Evolutionary conservation across 2,113 vertebrate species (phyloP).

Genomic region (Ifrita kowaldi): DNA sequence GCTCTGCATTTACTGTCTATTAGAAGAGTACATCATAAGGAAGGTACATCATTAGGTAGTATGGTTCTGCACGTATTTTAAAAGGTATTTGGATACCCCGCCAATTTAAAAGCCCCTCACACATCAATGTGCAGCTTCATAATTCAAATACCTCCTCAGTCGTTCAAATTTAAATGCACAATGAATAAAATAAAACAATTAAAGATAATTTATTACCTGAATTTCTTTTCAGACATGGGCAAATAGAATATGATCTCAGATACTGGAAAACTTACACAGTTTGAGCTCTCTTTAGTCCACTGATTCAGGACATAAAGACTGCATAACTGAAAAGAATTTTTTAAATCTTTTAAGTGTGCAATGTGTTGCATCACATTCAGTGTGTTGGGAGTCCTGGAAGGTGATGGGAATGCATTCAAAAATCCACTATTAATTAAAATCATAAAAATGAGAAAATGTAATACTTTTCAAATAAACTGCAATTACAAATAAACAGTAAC

Average conservation of each 20-base stretch:
- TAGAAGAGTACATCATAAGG: neutral
- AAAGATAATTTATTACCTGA: neutral
- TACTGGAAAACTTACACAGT: neutral
- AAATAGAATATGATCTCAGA: neutral
- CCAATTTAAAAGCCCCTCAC: neutral
- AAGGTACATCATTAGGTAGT: neutral
- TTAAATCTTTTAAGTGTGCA: neutral
- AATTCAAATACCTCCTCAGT: neutral
- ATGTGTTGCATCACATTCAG: neutral
- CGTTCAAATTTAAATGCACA: neutral
- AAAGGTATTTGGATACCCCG: neutral
- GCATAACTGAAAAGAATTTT: neutral
- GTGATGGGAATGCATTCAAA: neutral
- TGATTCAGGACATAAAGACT: neutral
- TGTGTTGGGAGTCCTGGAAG: neutral
- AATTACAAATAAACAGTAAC: neutral
- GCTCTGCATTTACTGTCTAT: neutral
- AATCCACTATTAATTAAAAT: neutral
- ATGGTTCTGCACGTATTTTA: neutral
- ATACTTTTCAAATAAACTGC: neutral
- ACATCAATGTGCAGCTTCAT: neutral
- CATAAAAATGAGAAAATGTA: neutral
- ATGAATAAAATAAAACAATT: neutral
- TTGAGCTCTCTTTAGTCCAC: neutral
- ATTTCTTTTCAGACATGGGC: fast-evolving